A percentile compares a stretch with the other conserved stretches of the same genome.
Conservation (phyloP, 2,888 invertebrate genomes). For the Drosophila mercatorum region DNA sequence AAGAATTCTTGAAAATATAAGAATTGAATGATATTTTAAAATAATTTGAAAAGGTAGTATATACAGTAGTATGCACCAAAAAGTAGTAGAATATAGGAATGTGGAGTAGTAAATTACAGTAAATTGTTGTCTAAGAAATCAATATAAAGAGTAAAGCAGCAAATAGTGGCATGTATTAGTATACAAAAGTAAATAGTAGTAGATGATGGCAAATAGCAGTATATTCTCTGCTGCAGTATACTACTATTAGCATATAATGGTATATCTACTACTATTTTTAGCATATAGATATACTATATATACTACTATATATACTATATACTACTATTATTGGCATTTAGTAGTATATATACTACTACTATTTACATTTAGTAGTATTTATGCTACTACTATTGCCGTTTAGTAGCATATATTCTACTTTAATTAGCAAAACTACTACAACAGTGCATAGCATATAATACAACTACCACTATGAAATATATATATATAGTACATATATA, state of each 20-base stretch:
- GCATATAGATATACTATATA: too few species aligned
- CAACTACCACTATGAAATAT: too few species aligned
- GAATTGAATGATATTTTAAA: background rate
- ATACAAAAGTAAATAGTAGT: background rate
- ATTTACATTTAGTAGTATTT: background rate
- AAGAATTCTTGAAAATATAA: background rate
- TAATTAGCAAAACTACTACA: too few species aligned
- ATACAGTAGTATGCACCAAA: background rate
- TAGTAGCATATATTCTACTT: too few species aligned
- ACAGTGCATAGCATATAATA: too few species aligned
- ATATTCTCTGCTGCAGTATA: background rate
- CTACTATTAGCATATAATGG: background rate
- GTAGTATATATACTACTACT: background rate
- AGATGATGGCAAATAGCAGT: background rate
- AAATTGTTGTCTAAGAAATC: too few species aligned
- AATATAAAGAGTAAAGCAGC: too few species aligned
- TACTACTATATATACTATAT: background rate
- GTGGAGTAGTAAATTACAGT: too few species aligned
- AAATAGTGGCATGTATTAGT: too few species aligned
- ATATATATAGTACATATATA: too few species aligned
- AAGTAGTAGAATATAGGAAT: too few species aligned
- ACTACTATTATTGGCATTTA: background rate
- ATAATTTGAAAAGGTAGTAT: background rate
- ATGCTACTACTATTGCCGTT: too few species aligned
- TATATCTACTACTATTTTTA: background rate